Conservation (phyloP, 2,797 vertebrate genomes). For the Cottoperca gobio region DNA sequence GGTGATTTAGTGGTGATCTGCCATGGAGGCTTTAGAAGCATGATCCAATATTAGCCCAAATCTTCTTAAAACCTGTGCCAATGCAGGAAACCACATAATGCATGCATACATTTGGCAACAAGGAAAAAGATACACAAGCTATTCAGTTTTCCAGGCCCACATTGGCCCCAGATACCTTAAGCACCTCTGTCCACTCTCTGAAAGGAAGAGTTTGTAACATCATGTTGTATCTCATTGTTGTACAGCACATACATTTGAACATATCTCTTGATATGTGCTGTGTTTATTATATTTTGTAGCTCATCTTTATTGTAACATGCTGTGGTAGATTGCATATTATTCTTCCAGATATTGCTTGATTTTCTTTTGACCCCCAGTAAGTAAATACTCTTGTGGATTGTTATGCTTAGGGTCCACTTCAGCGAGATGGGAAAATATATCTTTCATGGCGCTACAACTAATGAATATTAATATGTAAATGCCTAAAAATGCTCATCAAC, state of each 20-base stretch:
- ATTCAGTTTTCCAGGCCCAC: constrained; percentile 46
- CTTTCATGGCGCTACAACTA: no score
- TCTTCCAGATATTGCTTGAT: not conserved
- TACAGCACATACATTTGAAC: not conserved
- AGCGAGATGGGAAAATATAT: not conserved
- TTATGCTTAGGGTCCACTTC: not conserved
- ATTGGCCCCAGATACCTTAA: constrained; percentile 37
- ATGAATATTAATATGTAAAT: no score
- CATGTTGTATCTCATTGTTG: not conserved
- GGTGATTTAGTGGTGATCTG: constrained; percentile 48
- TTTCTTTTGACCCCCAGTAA: not conserved
- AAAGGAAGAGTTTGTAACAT: not conserved
- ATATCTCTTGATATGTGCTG: not conserved
- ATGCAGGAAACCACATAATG: constrained; percentile 41
- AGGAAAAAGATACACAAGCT: constrained; percentile 32
- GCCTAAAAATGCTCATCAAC: not conserved
- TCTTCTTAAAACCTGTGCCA: constrained; percentile 45
- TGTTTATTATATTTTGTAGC: not conserved
- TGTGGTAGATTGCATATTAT: not conserved
- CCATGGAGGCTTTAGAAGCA: constrained; percentile 20
- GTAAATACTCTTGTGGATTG: not conserved
- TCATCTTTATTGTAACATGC: not conserved
- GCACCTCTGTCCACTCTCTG: constrained; percentile 1
- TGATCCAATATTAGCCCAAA: constrained; percentile 48
- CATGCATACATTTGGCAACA: constrained; percentile 41